These are phyloP conservation scores for Sylvia borin DNA, from an alignment of 2,797 vertebrate species.

Conservation along the genomic window DNA sequence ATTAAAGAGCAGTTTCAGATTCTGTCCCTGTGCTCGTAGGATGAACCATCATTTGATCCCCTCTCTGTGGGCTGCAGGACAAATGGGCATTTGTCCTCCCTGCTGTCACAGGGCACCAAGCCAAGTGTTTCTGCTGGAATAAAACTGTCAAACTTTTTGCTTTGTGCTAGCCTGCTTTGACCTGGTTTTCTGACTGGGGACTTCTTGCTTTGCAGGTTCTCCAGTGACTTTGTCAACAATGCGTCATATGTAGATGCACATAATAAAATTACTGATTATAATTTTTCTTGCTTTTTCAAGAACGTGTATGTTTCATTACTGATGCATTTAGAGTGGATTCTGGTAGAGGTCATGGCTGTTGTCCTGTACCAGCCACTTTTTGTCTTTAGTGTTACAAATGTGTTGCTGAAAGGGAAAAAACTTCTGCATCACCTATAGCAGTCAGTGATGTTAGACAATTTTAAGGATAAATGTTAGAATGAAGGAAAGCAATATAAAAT, in stretches of 20 bases:
- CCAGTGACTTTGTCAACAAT: background rate
- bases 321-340: fast-evolving
- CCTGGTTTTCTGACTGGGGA: background rate
- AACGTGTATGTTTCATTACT: background rate
- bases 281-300: background rate
- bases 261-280: constrained; percentile 72
- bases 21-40: fast-evolving
- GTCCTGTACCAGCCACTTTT: background rate
- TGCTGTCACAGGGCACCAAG: fast-evolving
- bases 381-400: background rate
- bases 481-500: background rate
- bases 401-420: background rate
- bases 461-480: background rate
- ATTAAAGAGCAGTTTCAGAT: fast-evolving
- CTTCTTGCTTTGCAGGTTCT: constrained; percentile 61
- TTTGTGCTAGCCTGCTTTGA: background rate
- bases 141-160: background rate
- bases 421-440: background rate
- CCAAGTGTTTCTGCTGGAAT: background rate
- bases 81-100: background rate
- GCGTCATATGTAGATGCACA: constrained; percentile 11
- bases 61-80: background rate
- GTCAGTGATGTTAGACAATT: background rate
- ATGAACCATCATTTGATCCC: background rate
- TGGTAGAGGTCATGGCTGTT: fast-evolving